Percentiles rank a stretch among this genome's conserved stretches.
phyloP scores from a whole-genome alignment of 2,113 vertebrate genomes.

The Bos javanicus region DNA sequence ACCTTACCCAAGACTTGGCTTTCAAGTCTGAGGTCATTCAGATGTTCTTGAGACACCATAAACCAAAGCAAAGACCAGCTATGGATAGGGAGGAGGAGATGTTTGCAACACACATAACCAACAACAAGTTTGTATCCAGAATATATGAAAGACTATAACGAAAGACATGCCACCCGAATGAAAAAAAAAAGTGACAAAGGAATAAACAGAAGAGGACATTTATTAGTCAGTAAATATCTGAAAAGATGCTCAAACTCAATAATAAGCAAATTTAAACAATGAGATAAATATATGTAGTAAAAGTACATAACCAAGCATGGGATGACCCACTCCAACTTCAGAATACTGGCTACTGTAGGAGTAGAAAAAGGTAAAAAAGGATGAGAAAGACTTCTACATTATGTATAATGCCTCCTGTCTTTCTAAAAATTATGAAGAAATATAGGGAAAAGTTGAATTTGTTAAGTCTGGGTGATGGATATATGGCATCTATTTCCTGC shows the following conservation, averaged over 20 bases:
- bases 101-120: background rate
- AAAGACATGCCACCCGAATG: background rate
- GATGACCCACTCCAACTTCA: background rate
- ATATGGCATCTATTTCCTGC: background rate
- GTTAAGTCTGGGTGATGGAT: background rate
- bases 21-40: background rate
- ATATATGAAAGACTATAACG: background rate
- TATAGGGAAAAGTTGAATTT: background rate
- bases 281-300: background rate
- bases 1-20: background rate
- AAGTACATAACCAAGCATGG: background rate
- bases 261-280: background rate
- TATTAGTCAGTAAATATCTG: background rate
- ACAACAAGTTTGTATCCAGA: background rate
- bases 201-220: constrained; percentile 4
- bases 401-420: background rate
- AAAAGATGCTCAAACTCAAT: background rate
- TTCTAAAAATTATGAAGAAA: constrained; percentile 16
- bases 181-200: background rate
- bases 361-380: background rate
- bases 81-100: background rate
- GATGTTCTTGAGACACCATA: background rate
- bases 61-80: background rate
- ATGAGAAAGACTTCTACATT: background rate
- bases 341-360: background rate